Evolutionary conservation across 2,888 invertebrate genomes (phyloP).

Genomic region (Smittia sp.): DNA sequence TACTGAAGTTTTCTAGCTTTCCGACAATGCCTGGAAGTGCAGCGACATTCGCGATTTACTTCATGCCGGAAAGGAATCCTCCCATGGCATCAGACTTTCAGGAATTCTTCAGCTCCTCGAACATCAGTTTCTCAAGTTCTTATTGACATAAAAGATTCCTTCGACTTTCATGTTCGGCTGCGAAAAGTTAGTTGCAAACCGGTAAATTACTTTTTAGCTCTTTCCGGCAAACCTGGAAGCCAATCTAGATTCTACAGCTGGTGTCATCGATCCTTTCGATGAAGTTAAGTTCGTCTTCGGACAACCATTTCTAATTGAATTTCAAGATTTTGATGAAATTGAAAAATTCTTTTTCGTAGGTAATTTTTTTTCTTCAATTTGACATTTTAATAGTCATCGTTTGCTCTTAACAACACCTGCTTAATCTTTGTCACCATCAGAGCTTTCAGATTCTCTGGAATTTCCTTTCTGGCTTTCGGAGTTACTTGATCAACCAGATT

Average conservation of each 20-base stretch:
- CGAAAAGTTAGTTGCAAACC: background rate
- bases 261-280: conserved; percentile 82
- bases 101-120: conserved; percentile 90
- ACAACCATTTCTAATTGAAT: conserved; percentile 70
- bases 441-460: conserved; percentile 21
- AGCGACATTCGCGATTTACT: conserved; percentile 99
- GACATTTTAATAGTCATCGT: conserved; percentile 3
- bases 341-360: too few species aligned
- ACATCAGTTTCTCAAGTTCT: conserved; percentile 90
- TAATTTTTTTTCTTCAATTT: too few species aligned
- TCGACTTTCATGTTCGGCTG: conserved; percentile 99
- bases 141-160: conserved; percentile 95
- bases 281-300: conserved; percentile 85
- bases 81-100: conserved; percentile 88
- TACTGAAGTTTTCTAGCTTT: conserved; percentile 47
- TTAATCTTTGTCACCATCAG: conserved; percentile 26
- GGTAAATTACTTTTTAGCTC: background rate
- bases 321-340: background rate
- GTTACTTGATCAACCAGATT: conserved; percentile 12
- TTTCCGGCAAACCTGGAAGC: conserved; percentile 59
- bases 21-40: conserved; percentile 97
- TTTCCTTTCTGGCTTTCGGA: conserved; percentile 8
- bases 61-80: conserved; percentile 96
- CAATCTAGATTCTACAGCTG: conserved; percentile 94
- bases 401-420: background rate